A percentile compares a stretch with the other conserved stretches of the same genome.
Conservation (phyloP, 2,797 vertebrate species). For the Erpetoichthys calabaricus region DNA sequence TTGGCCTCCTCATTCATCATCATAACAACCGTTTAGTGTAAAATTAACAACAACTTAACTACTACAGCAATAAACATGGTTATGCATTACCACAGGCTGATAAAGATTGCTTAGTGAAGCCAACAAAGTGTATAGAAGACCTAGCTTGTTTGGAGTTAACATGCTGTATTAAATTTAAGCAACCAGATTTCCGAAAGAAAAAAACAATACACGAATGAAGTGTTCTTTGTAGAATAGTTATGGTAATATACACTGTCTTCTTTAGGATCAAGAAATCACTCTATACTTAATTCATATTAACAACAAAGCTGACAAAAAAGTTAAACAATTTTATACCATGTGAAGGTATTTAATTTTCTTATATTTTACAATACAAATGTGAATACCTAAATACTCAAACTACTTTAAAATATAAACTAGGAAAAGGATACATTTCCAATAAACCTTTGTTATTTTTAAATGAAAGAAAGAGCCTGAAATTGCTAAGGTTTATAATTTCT, state of each 20-base stretch:
- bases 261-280: no score
- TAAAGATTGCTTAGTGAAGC: conserved; percentile 35
- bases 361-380: no score
- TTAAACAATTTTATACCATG: no score
- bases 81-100: conserved; percentile 45
- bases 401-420: not conserved
- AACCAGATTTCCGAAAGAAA: no score
- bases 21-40: conserved; percentile 55
- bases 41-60: conserved; percentile 63
- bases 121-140: conserved; percentile 20
- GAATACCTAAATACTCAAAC: no score
- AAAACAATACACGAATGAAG: no score
- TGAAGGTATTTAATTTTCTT: no score
- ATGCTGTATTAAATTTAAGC: no score
- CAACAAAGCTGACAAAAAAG: no score
- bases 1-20: conserved; percentile 43
- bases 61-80: conserved; percentile 43
- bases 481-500: conserved; percentile 68
- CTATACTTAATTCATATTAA: no score
- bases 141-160: not conserved
- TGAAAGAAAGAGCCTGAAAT: conserved; percentile 49
- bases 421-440: not conserved
- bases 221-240: no score
- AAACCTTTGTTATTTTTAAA: conserved; percentile 36
- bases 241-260: no score